A percentile compares a stretch with the other conserved stretches of the same genome.
phyloP scores from a whole-genome alignment of 2,888 invertebrate species.

The Belgica antarctica region DNA sequence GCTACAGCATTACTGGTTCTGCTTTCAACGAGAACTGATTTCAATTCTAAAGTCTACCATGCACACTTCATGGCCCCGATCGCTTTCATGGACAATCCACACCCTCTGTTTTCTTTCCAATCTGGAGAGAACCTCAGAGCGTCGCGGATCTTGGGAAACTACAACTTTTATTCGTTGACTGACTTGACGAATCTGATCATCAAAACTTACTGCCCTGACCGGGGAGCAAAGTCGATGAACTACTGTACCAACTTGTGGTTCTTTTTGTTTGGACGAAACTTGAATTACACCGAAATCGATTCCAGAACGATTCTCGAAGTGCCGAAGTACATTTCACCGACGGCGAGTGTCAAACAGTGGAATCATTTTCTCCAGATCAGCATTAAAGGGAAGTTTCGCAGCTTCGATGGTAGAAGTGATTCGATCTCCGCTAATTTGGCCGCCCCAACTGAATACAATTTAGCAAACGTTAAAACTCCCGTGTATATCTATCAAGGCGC shows the following conservation, averaged over 20 bases:
- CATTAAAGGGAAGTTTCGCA: background rate
- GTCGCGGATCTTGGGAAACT: too few species aligned
- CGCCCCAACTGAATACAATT: conserved; percentile 1
- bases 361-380: conserved; percentile 7
- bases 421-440: background rate
- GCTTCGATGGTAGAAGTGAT: background rate
- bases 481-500: conserved; percentile 15
- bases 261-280: background rate
- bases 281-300: background rate
- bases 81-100: conserved; percentile 47
- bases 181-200: background rate
- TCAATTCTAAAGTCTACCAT: conserved; percentile 52
- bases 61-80: conserved; percentile 52
- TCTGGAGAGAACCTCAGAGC: too few species aligned
- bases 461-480: conserved; percentile 3
- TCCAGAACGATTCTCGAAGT: too few species aligned
- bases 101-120: too few species aligned
- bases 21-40: conserved; percentile 53
- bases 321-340: conserved; percentile 29
- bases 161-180: background rate
- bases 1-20: conserved; percentile 56
- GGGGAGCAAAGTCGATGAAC: conserved; percentile 11
- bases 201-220: conserved; percentile 29
- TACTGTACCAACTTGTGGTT: background rate
- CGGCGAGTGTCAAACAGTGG: conserved; percentile 6